Evolutionary conservation across 2,113 vertebrate genomes (phyloP), one percentile per base, ranked within the genome.

Genomic region (Halcyon malimbica): DNA sequence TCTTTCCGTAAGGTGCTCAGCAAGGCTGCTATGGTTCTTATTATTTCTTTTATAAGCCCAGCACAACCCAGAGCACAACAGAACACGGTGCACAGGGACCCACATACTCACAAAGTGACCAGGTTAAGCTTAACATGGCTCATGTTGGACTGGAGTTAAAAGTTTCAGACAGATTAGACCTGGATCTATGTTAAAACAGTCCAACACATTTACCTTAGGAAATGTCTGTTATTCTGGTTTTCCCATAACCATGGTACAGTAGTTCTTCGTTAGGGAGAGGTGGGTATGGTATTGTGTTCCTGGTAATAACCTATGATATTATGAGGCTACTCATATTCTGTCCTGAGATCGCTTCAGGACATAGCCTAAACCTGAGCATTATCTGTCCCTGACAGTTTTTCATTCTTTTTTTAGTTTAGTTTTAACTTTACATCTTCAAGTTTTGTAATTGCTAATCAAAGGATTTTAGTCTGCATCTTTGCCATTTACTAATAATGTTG

Each of bases 181-280:
- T 37, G 29, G 10, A n/a, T 86, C 54, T n/a, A 4, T 4, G 26
- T 13, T 73, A 56, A 42, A 17, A 44, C 59, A 48, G 13, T 6
- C 50, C 48, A 54, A 62, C 23, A 20, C 5, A 77, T 85, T 83
- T 48, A 26, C 50, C 35, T 21, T 23, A 37, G n/a, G 28, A 41
- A 83, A n/a, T 39, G 13, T 42, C 33, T 41, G 23, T 44, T 48
- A 31, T 24, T 87, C 71, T 39, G 25, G 1, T 81, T 86, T 90
- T 89, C 56, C 64, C 51, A 54, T 33, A 24, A 3, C 35, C 20
- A 1, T 8, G 51, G 48, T 26, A 33, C 42, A 33, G 10, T 20
- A 33, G 35, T 2, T 0, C 48, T 68, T n/a, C 1, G 0, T 44
- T 48, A 60, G 31, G 44, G 35, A 77, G 44, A 83, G 29, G 7